These are phyloP conservation scores for Leuciscus idus DNA, from an alignment of 2,113 vertebrate genomes.

Conservation along the genomic window DNA sequence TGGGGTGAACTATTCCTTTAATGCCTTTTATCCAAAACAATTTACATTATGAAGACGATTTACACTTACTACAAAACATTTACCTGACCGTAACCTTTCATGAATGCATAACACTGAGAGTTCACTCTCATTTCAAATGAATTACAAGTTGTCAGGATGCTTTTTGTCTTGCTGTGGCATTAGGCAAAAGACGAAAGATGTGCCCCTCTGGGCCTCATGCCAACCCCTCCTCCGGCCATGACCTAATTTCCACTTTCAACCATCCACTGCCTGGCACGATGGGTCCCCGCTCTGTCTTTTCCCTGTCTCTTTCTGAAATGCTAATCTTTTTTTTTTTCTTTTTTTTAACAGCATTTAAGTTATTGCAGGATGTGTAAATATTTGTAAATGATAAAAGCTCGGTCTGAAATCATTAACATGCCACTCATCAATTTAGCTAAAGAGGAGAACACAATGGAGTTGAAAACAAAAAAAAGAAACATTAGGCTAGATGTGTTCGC, in stretches of 20 bases:
- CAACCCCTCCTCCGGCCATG: constrained; percentile 16
- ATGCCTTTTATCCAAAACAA: not conserved
- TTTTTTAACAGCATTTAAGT: not conserved
- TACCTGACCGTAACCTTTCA: not conserved
- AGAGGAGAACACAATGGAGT: not conserved
- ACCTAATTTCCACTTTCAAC: constrained; percentile 37
- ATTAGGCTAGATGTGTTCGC: not conserved
- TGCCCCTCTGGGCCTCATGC: constrained; percentile 19
- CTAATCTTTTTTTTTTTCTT: not conserved
- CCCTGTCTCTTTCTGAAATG: constrained; percentile 9
- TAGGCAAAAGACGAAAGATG: constrained; percentile 21
- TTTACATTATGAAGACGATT: not conserved
- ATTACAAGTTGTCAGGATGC: not conserved
- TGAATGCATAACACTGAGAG: not conserved
- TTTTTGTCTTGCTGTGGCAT: constrained; percentile 12
- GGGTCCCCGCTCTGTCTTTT: constrained; percentile 3
- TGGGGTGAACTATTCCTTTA: not conserved
- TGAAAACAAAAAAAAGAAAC: not conserved
- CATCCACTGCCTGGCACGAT: constrained; percentile 16
- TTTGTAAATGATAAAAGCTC: constrained; percentile 17
- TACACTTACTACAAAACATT: not conserved
- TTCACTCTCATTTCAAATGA: constrained; percentile 14
- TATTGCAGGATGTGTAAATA: constrained; percentile 28
- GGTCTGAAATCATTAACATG: constrained; percentile 18
- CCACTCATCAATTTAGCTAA: constrained; percentile 1